Conservation (phyloP, 2,888 invertebrate genomes). For the Hedya salicella region DNA sequence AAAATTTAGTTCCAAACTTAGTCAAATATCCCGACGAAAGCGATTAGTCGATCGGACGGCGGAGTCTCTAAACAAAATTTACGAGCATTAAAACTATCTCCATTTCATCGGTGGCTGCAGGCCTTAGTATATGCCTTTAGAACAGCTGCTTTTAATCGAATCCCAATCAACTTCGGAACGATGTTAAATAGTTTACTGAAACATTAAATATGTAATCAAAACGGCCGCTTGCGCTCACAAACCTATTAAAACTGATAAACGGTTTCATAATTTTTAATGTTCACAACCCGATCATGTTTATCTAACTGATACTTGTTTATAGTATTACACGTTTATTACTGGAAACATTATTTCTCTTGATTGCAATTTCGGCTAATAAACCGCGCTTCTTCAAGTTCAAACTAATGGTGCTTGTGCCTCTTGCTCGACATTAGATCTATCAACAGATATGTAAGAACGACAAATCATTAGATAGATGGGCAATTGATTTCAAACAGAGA, state of each 20-base stretch:
- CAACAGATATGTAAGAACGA: conserved; percentile 48
- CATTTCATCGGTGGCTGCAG: conserved; percentile 73
- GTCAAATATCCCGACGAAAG: conserved; percentile 67
- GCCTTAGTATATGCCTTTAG: conserved; percentile 65
- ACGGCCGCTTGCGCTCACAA: conserved; percentile 61
- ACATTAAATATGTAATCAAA: conserved; percentile 76
- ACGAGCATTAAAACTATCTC: conserved; percentile 83
- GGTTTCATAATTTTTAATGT: conserved; percentile 67
- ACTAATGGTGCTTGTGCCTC: conserved; percentile 32
- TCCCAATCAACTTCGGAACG: conserved; percentile 77
- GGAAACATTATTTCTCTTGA: conserved; percentile 25
- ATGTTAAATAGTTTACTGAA: conserved; percentile 76
- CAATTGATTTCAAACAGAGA: conserved; percentile 73
- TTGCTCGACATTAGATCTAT: conserved; percentile 34
- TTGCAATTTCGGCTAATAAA: conserved; percentile 38
- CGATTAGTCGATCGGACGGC: conserved; percentile 75
- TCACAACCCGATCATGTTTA: conserved; percentile 58
- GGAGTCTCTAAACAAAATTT: conserved; percentile 76
- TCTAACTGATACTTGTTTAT: conserved; percentile 55
- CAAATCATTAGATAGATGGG: conserved; percentile 63
- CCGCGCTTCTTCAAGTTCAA: conserved; percentile 8
- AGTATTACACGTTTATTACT: conserved; percentile 45
- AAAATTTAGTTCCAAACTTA: conserved; percentile 68
- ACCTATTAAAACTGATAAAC: conserved; percentile 69
- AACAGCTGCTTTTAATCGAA: conserved; percentile 79